Conservation (phyloP, 2,797 vertebrate species). For the Phrynocephalus forsythii region DNA sequence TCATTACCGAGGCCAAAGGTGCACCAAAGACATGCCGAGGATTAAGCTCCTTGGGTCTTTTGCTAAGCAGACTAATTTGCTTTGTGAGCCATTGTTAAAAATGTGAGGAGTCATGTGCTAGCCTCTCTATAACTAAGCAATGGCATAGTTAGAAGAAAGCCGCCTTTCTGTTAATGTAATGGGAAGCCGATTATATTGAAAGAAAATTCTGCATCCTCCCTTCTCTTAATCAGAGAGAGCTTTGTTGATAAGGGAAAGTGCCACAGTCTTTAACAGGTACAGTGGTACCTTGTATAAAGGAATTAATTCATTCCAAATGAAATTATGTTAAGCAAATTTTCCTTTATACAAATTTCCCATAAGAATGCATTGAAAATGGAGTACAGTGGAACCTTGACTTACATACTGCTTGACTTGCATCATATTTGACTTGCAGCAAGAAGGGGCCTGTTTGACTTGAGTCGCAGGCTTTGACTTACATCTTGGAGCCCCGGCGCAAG, state of each 20-base stretch:
- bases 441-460: too few species aligned
- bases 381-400: too few species aligned
- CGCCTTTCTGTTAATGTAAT: conserved; percentile 22
- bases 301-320: too few species aligned
- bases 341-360: too few species aligned
- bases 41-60: conserved; percentile 63
- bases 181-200: conserved; percentile 8
- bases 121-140: neutral
- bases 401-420: too few species aligned
- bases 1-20: conserved; percentile 39
- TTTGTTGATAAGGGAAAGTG: neutral
- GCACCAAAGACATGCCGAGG: conserved; percentile 49
- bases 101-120: conserved; percentile 51
- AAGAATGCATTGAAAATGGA: too few species aligned
- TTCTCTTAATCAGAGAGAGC: neutral
- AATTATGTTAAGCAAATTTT: too few species aligned
- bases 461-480: too few species aligned
- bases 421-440: too few species aligned
- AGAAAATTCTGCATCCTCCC: conserved; percentile 6
- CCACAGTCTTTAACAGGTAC: neutral
- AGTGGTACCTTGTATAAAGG: too few species aligned
- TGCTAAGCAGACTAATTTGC: conserved; percentile 52
- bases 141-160: conserved; percentile 47
- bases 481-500: too few species aligned
- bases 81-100: conserved; percentile 56